phyloP scores from a whole-genome alignment of 2,113 vertebrate genomes.

The Rhinichthys klamathensis region DNA sequence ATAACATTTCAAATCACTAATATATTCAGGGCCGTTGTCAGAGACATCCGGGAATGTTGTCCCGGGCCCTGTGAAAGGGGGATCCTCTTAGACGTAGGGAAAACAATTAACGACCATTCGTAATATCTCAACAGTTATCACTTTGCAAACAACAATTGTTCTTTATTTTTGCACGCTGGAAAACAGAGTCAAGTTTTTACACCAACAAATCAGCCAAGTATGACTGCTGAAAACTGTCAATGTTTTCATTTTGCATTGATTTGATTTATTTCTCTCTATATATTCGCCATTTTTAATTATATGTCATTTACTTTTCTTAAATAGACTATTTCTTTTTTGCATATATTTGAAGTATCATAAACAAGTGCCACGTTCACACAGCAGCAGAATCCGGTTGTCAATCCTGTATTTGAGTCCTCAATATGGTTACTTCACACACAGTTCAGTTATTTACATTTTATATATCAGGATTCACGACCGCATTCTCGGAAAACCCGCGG shows the following conservation, averaged over 20 bases:
- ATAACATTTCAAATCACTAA: background rate
- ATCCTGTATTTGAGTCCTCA: too few species aligned
- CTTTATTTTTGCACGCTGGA: background rate
- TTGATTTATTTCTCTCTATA: background rate
- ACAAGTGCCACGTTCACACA: too few species aligned
- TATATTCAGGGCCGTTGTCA: background rate
- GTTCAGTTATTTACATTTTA: too few species aligned
- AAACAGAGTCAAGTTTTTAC: background rate
- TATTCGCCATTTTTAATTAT: background rate
- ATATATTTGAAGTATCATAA: background rate
- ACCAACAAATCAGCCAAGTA: background rate
- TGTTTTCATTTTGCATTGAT: too few species aligned
- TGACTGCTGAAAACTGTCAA: too few species aligned
- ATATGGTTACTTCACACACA: too few species aligned
- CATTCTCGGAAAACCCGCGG: too few species aligned
- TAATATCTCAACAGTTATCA: background rate
- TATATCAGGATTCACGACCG: too few species aligned
- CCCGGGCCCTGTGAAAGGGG: background rate
- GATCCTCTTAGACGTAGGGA: background rate
- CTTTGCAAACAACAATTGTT: background rate
- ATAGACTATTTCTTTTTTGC: background rate
- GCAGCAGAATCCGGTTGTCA: too few species aligned
- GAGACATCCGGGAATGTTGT: conserved; percentile 6
- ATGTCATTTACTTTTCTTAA: background rate
- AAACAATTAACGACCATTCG: background rate